phyloP scores from a whole-genome alignment of 2,888 invertebrate genomes.

The Trimorus sp. region DNA sequence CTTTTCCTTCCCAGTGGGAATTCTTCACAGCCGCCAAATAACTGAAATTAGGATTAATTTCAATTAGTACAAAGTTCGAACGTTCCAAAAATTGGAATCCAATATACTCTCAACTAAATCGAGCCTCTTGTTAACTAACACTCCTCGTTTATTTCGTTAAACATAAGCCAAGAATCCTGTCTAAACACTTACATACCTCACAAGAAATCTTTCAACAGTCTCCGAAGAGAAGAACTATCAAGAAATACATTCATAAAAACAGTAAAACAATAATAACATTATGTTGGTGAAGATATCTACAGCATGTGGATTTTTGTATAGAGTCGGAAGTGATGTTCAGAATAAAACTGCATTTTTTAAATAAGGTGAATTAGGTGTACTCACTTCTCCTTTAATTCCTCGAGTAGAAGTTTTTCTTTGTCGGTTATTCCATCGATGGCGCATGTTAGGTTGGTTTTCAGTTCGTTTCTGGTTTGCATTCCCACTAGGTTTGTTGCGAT shows the following conservation, averaged over 20 bases:
- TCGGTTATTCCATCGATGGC: constrained; percentile 85
- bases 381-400: constrained; percentile 86
- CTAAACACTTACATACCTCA: constrained; percentile 62
- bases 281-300: no score
- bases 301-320: no score
- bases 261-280: constrained; percentile 18
- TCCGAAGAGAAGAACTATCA: constrained; percentile 73
- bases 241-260: constrained; percentile 65
- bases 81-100: no score
- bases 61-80: no score
- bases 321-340: not conserved
- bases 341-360: constrained; percentile 20
- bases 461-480: constrained; percentile 86
- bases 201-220: constrained; percentile 72
- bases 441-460: constrained; percentile 86
- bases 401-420: constrained; percentile 85
- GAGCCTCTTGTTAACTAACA: not conserved
- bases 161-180: not conserved
- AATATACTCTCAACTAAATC: not conserved
- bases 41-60: constrained; percentile 76
- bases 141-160: not conserved
- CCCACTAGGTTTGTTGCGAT: constrained; percentile 89
- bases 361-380: constrained; percentile 63
- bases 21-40: constrained; percentile 82
- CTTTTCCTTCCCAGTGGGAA: constrained; percentile 86